These are phyloP conservation scores for Agrenia bidenticulata DNA, from an alignment of 2,888 invertebrate species.

Conservation along the genomic window DNA sequence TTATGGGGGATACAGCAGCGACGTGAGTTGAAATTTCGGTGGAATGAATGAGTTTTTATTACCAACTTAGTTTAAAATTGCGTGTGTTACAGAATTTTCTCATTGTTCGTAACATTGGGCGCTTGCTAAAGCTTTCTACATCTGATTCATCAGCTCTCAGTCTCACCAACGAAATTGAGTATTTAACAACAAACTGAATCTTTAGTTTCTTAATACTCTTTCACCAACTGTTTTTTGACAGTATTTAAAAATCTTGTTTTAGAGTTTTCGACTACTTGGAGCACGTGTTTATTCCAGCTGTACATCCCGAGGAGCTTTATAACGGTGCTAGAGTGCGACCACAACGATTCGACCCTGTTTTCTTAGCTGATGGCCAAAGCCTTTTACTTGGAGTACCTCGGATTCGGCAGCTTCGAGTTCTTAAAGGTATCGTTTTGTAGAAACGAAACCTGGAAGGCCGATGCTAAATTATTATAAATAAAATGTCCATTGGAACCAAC, in stretches of 20 bases:
- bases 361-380: constrained; percentile 27
- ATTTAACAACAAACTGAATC: too few species aligned
- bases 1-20: constrained; percentile 25
- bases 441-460: background rate
- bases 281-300: constrained; percentile 15
- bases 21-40: too few species aligned
- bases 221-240: too few species aligned
- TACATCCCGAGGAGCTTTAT: constrained; percentile 29
- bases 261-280: constrained; percentile 31
- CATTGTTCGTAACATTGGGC: too few species aligned
- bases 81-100: too few species aligned
- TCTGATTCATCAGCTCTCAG: too few species aligned
- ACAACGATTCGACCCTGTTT: background rate
- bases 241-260: too few species aligned
- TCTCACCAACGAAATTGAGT: too few species aligned
- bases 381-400: constrained; percentile 38
- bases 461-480: background rate
- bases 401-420: constrained; percentile 39
- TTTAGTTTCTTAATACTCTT: too few species aligned
- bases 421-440: constrained; percentile 11
- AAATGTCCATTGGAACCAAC: background rate
- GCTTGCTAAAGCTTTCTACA: too few species aligned
- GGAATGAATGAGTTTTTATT: too few species aligned
- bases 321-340: constrained; percentile 15
- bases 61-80: too few species aligned